Conservation (phyloP, 2,113 vertebrate genomes). For the Sturnira hondurensis region DNA sequence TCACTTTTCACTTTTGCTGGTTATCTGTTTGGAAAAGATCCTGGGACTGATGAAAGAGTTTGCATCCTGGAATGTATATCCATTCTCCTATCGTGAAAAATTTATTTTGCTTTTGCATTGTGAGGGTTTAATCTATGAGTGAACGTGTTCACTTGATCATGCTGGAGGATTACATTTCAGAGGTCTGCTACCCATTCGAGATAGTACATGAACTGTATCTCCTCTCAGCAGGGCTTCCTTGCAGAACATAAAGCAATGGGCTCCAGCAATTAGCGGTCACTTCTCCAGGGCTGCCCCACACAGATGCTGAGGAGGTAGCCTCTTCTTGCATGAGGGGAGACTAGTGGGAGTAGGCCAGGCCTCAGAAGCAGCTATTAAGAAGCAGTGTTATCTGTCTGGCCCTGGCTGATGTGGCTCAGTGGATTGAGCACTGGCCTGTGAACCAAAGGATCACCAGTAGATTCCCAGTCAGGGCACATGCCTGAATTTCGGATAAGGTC, state of each 20-base stretch:
- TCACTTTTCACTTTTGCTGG: neutral
- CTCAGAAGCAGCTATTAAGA: neutral
- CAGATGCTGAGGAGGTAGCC: neutral
- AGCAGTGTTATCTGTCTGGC: neutral
- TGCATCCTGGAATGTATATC: neutral
- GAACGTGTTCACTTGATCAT: neutral
- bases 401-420: no score
- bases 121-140: constrained; percentile 13
- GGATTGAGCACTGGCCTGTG: no score
- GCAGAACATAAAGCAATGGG: neutral
- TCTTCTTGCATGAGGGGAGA: neutral
- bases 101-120: constrained; percentile 46
- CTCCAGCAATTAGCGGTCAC: neutral
- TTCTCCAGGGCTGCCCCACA: neutral
- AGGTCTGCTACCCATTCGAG: constrained; percentile 17
- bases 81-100: neutral
- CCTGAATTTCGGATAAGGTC: no score
- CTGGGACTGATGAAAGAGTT: neutral
- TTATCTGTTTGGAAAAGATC: constrained; percentile 11
- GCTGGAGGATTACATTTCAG: constrained; percentile 37
- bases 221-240: neutral
- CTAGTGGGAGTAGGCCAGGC: neutral
- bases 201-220: neutral
- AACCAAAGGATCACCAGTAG: no score
- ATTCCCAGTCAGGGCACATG: no score